Conservation (phyloP, 2,797 vertebrate species). For the Toxotes lorentzi region DNA sequence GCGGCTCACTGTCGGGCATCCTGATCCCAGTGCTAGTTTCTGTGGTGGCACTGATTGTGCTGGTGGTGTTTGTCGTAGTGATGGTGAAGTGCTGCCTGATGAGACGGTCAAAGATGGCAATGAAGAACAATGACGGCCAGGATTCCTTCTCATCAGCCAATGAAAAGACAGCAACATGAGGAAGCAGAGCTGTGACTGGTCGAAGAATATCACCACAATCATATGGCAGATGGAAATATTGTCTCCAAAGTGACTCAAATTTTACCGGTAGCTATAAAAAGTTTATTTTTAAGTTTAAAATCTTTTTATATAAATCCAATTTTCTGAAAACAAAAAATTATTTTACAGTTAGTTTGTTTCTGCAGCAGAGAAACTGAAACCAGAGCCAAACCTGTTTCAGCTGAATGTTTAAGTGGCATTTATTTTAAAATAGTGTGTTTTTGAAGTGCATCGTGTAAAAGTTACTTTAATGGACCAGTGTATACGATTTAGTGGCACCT, state of each 20-base stretch:
- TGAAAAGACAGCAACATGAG: conserved; percentile 56
- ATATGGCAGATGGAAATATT: neutral
- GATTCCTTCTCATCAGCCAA: conserved; percentile 65
- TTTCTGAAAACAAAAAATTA: neutral
- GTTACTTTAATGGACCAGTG: too few species aligned
- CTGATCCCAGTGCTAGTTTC: conserved; percentile 85
- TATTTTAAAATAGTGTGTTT: too few species aligned
- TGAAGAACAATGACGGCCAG: conserved; percentile 55
- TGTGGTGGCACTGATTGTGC: conserved; percentile 81
- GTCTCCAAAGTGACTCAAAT: neutral
- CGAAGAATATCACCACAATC: neutral
- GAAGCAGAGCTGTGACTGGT: conserved; percentile 24
- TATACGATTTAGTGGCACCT: too few species aligned
- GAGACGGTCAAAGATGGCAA: conserved; percentile 61
- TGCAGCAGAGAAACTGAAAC: neutral
- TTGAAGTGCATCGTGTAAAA: too few species aligned
- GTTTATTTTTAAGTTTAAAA: neutral
- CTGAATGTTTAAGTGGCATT: too few species aligned
- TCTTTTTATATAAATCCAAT: neutral
- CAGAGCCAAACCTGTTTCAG: neutral
- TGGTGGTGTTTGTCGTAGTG: conserved; percentile 82
- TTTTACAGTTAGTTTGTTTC: neutral
- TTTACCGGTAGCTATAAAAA: neutral
- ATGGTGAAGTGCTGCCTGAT: conserved; percentile 86
- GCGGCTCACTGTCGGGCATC: conserved; percentile 45